These are phyloP conservation scores for Aspidiotus rigidus DNA, from an alignment of 2,888 invertebrate species.

Conservation along the genomic window DNA sequence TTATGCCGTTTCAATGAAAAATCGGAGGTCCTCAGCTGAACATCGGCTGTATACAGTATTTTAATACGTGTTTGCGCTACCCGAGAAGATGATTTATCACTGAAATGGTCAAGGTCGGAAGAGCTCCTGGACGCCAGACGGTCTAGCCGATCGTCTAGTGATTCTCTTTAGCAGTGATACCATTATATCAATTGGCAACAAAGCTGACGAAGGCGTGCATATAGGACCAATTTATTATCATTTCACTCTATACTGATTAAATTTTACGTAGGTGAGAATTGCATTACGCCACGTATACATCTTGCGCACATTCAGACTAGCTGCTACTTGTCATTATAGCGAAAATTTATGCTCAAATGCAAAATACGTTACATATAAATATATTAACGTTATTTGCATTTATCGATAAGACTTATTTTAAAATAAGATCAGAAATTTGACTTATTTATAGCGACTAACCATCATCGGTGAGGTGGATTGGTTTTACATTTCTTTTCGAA, in stretches of 20 bases:
- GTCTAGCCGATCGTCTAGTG: conserved; percentile 31
- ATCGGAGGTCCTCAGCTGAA: not conserved
- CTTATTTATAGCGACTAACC: conserved; percentile 28
- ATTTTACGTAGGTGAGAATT: conserved; percentile 32
- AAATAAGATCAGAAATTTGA: conserved; percentile 30
- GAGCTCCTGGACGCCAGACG: conserved; percentile 30
- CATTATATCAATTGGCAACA: conserved; percentile 32
- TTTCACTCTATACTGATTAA: conserved; percentile 32
- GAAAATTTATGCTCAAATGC: conserved; percentile 32
- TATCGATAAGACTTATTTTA: conserved; percentile 32
- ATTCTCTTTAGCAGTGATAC: conserved; percentile 26
- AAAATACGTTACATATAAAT: conserved; percentile 31
- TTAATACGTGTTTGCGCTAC: not conserved
- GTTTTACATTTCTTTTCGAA: not conserved
- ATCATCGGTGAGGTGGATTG: conserved; percentile 22
- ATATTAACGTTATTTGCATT: conserved; percentile 32
- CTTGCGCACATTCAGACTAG: conserved; percentile 19
- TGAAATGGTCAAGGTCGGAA: conserved; percentile 23
- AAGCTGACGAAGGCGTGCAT: conserved; percentile 32
- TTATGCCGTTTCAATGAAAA: not conserved
- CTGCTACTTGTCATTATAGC: conserved; percentile 32
- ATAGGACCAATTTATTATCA: conserved; percentile 30
- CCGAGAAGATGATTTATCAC: conserved; percentile 27
- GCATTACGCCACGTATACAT: conserved; percentile 28
- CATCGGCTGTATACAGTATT: not conserved